These are phyloP conservation scores for Nomada fucata DNA, from an alignment of 2,888 invertebrate species.

Conservation along the genomic window DNA sequence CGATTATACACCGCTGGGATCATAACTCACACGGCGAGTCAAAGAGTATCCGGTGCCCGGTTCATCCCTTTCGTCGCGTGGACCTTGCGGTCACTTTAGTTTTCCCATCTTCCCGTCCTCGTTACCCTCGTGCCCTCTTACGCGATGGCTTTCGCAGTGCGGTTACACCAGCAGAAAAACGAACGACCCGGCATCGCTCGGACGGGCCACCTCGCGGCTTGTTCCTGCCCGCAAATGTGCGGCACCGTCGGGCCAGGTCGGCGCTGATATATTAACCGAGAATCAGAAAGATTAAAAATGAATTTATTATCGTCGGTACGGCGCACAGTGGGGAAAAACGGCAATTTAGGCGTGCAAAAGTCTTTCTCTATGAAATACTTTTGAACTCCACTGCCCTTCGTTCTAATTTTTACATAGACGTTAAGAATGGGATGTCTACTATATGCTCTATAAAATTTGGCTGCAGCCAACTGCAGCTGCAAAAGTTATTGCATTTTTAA, in stretches of 20 bases:
- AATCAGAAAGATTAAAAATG: slow-evolving; percentile 61
- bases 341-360: too few relatives aligned
- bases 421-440: too few relatives aligned
- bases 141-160: slow-evolving; percentile 61
- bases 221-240: slow-evolving; percentile 65
- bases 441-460: too few relatives aligned
- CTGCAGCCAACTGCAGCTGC: too few relatives aligned
- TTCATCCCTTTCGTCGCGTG: slow-evolving; percentile 39
- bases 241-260: slow-evolving; percentile 44
- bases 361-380: too few relatives aligned
- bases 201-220: slow-evolving; percentile 56
- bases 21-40: slow-evolving; percentile 65
- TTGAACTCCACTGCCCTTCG: too few relatives aligned
- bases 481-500: too few relatives aligned
- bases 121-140: slow-evolving; percentile 21
- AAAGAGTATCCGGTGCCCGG: slow-evolving; percentile 40
- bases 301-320: slow-evolving; percentile 53
- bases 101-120: slow-evolving; percentile 30
- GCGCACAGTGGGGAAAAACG: too few relatives aligned
- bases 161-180: slow-evolving; percentile 63
- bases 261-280: slow-evolving; percentile 62
- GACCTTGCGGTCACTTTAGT: slow-evolving; percentile 62
- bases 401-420: too few relatives aligned
- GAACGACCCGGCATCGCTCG: slow-evolving; percentile 25
- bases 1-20: slow-evolving; percentile 67